phyloP scores from a whole-genome alignment of 1,140 invertebrate species.

The Apis laboriosa region DNA sequence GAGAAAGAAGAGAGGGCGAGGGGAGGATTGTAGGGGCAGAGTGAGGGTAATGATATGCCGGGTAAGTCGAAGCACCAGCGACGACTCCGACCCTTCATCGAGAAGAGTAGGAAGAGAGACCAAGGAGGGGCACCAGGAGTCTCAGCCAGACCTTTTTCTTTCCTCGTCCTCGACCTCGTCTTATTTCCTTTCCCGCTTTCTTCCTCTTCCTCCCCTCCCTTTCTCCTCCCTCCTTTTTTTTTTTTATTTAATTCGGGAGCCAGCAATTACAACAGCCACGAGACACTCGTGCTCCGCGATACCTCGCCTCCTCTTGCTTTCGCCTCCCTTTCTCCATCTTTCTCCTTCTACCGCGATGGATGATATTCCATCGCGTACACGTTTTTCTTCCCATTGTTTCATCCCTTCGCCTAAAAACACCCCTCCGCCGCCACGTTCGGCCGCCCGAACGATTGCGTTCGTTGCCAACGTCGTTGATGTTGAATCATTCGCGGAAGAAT shows the following conservation, averaged over 20 bases:
- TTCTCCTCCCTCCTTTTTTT: constrained; percentile 1
- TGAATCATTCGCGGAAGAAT: constrained; percentile 16
- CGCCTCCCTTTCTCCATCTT: background rate
- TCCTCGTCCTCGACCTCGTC: constrained; percentile 15
- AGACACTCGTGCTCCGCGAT: constrained; percentile 53
- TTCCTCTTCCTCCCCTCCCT: background rate
- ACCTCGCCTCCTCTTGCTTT: constrained; percentile 11
- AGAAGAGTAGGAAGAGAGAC: constrained; percentile 28
- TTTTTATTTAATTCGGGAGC: constrained; percentile 59
- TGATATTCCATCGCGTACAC: background rate
- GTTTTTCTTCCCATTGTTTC: constrained; percentile 8
- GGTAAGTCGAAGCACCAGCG: constrained; percentile 58
- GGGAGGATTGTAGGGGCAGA: constrained; percentile 26
- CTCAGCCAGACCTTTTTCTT: constrained; percentile 39
- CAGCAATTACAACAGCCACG: constrained; percentile 63
- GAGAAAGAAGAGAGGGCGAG: constrained; percentile 17
- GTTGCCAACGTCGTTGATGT: background rate
- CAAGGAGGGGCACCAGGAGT: constrained; percentile 30
- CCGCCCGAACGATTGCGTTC: background rate
- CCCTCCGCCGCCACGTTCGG: too few species aligned
- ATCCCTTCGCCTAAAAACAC: background rate
- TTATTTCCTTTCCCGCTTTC: constrained; percentile 31
- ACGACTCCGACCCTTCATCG: constrained; percentile 60
- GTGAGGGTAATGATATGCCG: constrained; percentile 72
- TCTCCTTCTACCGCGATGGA: background rate